Conservation (phyloP, 2,888 invertebrate genomes). For the Chymomyza amoena region DNA sequence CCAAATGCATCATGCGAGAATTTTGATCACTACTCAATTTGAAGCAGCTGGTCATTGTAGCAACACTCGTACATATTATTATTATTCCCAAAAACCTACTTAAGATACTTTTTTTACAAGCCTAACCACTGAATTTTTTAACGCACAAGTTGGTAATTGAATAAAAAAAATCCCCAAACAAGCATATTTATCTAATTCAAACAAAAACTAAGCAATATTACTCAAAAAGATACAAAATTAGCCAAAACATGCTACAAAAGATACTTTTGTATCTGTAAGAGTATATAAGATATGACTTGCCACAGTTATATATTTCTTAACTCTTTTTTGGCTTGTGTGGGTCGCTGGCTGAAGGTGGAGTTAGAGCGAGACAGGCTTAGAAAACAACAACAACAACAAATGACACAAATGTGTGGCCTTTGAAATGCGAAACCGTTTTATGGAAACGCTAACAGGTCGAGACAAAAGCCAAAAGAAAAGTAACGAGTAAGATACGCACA, state of each 20-base stretch:
- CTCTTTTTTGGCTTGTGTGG: not conserved
- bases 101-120: too few relatives aligned
- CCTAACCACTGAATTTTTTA: too few relatives aligned
- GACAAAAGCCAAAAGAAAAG: constrained; percentile 8
- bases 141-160: too few relatives aligned
- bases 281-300: not conserved
- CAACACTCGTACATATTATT: too few relatives aligned
- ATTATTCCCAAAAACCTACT: too few relatives aligned
- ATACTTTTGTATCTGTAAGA: not conserved
- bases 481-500: constrained; percentile 10
- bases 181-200: too few relatives aligned
- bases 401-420: constrained; percentile 41
- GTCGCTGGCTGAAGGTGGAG: not conserved
- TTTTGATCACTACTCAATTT: too few relatives aligned
- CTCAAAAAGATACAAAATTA: too few relatives aligned
- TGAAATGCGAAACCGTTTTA: constrained; percentile 49
- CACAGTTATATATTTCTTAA: not conserved
- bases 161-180: too few relatives aligned
- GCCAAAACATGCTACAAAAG: not conserved
- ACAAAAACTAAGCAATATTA: too few relatives aligned
- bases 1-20: too few relatives aligned
- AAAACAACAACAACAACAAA: constrained; percentile 8
- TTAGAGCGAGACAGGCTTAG: not conserved
- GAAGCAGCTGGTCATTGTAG: too few relatives aligned
- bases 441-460: not conserved